phyloP scores from a whole-genome alignment of 1,140 invertebrate species.

The Zaprionus kolodkinae region DNA sequence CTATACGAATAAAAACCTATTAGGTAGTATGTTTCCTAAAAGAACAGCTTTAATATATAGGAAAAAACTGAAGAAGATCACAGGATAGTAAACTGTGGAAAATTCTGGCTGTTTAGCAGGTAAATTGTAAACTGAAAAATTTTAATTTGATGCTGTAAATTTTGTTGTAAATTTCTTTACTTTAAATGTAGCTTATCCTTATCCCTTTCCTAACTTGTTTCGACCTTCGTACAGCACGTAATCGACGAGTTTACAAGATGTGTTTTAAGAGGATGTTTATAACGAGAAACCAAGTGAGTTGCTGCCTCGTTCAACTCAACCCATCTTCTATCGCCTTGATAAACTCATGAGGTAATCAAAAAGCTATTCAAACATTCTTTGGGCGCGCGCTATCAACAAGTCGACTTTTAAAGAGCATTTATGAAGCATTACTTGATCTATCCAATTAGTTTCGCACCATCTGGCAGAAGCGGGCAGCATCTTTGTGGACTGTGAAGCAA shows the following conservation, averaged over 20 bases:
- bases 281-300: neutral
- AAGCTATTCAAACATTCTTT: neutral
- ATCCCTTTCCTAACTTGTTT: neutral
- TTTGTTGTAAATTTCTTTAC: neutral
- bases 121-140: neutral
- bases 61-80: too few relatives aligned
- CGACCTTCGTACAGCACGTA: neutral
- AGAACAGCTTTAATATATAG: too few relatives aligned
- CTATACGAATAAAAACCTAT: too few relatives aligned
- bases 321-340: neutral
- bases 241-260: neutral
- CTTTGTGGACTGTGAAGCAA: slow-evolving; percentile 53
- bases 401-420: slow-evolving; percentile 2
- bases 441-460: slow-evolving; percentile 25
- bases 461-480: slow-evolving; percentile 21
- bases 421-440: slow-evolving; percentile 18
- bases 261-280: neutral
- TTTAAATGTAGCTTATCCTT: neutral
- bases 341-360: neutral
- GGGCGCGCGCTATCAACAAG: slow-evolving; percentile 15
- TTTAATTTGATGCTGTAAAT: neutral
- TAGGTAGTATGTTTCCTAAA: too few relatives aligned
- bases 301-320: neutral
- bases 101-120: too few relatives aligned
- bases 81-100: too few relatives aligned